phyloP scores from a whole-genome alignment of 1,140 invertebrate genomes.

The Bombus affinis region DNA sequence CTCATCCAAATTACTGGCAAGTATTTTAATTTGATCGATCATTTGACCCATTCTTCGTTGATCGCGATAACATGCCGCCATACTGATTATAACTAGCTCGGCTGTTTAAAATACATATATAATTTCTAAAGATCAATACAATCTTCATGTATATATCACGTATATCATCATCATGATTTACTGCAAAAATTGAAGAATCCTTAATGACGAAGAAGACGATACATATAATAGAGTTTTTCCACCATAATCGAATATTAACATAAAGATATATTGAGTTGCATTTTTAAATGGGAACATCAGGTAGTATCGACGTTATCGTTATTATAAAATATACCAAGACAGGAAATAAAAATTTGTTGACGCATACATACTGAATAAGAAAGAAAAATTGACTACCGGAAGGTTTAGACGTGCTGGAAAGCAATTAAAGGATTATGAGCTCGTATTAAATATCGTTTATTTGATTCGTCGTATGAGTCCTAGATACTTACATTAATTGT shows the following conservation, averaged over 20 bases:
- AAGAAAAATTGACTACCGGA: conserved; percentile 10
- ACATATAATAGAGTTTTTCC: not conserved
- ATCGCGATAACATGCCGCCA: conserved; percentile 36
- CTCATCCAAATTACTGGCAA: conserved; percentile 46
- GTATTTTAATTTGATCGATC: conserved; percentile 45
- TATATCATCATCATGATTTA: not conserved
- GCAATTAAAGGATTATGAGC: not conserved
- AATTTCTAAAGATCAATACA: not conserved
- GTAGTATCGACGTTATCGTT: not conserved
- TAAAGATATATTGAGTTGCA: not conserved
- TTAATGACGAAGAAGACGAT: not conserved
- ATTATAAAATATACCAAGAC: conserved; percentile 14
- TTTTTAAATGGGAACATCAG: not conserved
- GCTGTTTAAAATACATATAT: not conserved
- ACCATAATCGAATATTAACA: not conserved
- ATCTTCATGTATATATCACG: not conserved
- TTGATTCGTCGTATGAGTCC: conserved; percentile 63
- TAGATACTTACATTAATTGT: conserved; percentile 68
- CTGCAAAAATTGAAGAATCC: not conserved
- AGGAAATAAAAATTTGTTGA: conserved; percentile 1
- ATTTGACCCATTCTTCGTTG: conserved; percentile 36
- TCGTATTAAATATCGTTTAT: conserved; percentile 74
- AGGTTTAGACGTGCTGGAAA: not conserved
- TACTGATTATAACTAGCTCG: not conserved
- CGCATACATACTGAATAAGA: not conserved